These are phyloP conservation scores for Crotalus tigris DNA, from an alignment of 2,113 vertebrate species.

Conservation along the genomic window DNA sequence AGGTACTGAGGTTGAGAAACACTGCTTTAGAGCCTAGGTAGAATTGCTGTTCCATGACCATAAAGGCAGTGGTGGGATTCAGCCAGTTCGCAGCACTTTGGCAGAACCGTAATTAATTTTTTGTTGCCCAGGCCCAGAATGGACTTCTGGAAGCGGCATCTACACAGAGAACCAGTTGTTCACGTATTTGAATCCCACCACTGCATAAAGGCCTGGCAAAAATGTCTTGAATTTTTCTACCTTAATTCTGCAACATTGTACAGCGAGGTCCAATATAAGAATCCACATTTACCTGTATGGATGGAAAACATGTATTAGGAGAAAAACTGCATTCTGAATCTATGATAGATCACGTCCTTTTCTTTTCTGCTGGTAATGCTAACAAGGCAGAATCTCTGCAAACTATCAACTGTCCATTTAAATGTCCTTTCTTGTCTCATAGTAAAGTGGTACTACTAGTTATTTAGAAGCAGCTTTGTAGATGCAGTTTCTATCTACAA, in stretches of 20 bases:
- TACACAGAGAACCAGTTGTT: no score
- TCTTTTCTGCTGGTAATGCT: neutral
- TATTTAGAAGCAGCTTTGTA: accelerated
- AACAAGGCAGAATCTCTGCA: neutral
- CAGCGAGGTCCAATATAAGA: neutral
- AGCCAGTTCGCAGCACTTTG: no score
- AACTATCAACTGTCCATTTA: neutral
- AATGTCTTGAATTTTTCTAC: neutral
- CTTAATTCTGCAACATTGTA: neutral
- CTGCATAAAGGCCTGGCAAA: neutral
- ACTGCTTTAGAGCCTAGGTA: neutral
- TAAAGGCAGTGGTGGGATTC: no score
- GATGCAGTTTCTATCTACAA: neutral
- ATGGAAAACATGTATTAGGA: neutral
- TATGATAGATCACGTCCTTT: neutral
- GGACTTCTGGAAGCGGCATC: no score
- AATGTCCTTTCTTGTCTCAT: neutral
- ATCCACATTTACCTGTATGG: neutral
- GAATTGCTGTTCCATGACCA: neutral
- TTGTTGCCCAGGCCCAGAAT: no score
- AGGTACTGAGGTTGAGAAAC: neutral
- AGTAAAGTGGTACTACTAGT: neutral
- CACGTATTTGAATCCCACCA: no score
- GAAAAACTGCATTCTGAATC: neutral
- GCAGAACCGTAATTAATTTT: no score